Evolutionary conservation across 2,113 vertebrate genomes (phyloP).

Genomic region (Chunga burmeisteri): DNA sequence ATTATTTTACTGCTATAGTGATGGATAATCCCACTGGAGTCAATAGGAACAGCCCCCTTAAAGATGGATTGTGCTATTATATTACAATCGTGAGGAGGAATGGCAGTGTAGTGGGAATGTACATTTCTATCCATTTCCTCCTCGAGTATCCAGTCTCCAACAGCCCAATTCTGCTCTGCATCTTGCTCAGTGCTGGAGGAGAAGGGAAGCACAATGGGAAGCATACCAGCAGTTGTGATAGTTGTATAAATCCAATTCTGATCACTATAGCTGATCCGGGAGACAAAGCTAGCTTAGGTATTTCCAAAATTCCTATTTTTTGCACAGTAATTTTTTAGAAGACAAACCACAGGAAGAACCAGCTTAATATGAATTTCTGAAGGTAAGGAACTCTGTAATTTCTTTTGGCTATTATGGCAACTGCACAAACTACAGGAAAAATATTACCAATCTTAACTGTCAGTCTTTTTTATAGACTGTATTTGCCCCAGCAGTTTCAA

Average conservation of each 20-base stretch:
- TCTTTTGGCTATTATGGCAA: not conserved
- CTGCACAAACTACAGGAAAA: not conserved
- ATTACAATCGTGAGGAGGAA: not conserved
- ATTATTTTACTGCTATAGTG: not conserved
- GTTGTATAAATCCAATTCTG: not conserved
- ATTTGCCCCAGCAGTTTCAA: not conserved
- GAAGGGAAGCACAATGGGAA: not conserved
- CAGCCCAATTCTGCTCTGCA: not conserved
- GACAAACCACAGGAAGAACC: not conserved
- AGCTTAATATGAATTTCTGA: not conserved
- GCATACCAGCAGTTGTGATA: not conserved
- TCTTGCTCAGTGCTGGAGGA: not conserved
- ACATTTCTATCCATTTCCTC: not conserved
- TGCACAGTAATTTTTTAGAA: not conserved
- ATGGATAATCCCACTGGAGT: not conserved
- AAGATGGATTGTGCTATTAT: not conserved
- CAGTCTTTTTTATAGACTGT: not conserved
- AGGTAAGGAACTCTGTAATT: accelerated
- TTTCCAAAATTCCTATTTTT: not conserved
- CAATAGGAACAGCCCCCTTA: not conserved
- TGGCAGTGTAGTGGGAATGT: not conserved
- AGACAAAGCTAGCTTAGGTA: not conserved
- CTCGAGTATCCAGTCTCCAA: not conserved
- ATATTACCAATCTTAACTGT: not conserved
- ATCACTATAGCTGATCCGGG: not conserved